Conservation (phyloP, 2,888 invertebrate species). For the Ditylenchus weischeri region DNA sequence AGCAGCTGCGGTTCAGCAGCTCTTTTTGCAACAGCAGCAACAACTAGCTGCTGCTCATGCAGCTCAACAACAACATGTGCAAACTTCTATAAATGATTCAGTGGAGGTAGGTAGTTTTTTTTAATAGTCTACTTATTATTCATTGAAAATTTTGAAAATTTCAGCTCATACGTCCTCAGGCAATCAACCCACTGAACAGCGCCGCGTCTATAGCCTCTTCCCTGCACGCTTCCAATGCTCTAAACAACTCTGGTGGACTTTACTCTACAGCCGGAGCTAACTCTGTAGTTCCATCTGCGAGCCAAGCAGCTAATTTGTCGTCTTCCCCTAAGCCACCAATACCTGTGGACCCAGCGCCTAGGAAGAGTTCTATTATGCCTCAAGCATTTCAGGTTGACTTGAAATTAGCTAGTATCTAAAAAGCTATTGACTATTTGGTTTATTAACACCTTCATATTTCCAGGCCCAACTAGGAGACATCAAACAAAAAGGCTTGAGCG, state of each 20-base stretch:
- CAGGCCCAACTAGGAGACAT: conserved; percentile 28
- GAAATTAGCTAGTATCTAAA: too few relatives aligned
- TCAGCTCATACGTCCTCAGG: conserved; percentile 16
- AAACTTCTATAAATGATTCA: too few relatives aligned
- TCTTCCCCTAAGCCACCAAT: conserved; percentile 46
- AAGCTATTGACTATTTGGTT: too few relatives aligned
- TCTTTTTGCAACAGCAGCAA: conserved; percentile 31
- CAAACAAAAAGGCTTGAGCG: conserved; percentile 32
- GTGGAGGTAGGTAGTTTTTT: too few relatives aligned
- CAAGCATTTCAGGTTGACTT: conserved; percentile 22
- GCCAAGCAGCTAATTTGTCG: conserved; percentile 10
- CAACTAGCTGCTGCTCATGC: conserved; percentile 22
- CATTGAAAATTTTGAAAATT: neutral
- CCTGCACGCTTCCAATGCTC: neutral
- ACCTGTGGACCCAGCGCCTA: conserved; percentile 52
- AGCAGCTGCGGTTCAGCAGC: conserved; percentile 17
- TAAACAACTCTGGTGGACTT: neutral
- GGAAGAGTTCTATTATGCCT: conserved; percentile 19
- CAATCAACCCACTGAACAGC: conserved; percentile 3
- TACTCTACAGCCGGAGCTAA: neutral
- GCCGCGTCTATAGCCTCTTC: neutral
- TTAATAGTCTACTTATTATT: too few relatives aligned
- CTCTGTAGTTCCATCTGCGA: neutral
- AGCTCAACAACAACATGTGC: conserved; percentile 18
- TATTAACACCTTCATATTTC: conserved; percentile 4